Percentiles rank a stretch among this genome's conserved stretches.
phyloP scores from a whole-genome alignment of 2,113 vertebrate genomes.

The Phylloscopus trochilus region DNA sequence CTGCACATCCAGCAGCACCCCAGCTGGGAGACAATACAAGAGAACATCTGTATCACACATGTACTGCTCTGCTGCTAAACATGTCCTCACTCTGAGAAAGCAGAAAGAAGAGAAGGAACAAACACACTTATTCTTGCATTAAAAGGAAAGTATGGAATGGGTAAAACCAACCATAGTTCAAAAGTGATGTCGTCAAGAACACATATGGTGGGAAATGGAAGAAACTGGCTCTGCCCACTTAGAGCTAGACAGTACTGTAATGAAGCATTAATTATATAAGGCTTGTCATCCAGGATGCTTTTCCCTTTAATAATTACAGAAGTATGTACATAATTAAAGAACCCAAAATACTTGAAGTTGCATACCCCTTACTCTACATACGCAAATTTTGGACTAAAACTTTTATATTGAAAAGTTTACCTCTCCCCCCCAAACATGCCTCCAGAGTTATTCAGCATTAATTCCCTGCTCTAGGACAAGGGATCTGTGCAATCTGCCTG shows the following conservation, averaged over 20 bases:
- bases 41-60: not conserved
- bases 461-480: not conserved
- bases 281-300: not conserved
- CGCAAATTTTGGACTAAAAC: not conserved
- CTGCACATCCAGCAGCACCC: not conserved
- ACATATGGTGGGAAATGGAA: not conserved
- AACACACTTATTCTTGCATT: not conserved
- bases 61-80: not conserved
- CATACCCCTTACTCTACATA: not conserved
- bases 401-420: not conserved
- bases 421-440: accelerated
- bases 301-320: not conserved
- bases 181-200: not conserved
- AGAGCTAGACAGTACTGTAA: not conserved
- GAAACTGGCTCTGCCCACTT: not conserved
- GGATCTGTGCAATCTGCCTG: not conserved
- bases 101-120: not conserved
- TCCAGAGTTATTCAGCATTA: not conserved
- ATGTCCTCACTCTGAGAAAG: not conserved
- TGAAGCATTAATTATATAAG: not conserved
- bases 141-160: not conserved
- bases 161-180: not conserved
- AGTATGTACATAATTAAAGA: not conserved
- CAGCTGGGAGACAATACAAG: not conserved
- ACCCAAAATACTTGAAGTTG: not conserved